Percentiles rank a stretch among this genome's conserved stretches.
phyloP scores from a whole-genome alignment of 2,113 vertebrate species.

The Leucoraja erinaceus region DNA sequence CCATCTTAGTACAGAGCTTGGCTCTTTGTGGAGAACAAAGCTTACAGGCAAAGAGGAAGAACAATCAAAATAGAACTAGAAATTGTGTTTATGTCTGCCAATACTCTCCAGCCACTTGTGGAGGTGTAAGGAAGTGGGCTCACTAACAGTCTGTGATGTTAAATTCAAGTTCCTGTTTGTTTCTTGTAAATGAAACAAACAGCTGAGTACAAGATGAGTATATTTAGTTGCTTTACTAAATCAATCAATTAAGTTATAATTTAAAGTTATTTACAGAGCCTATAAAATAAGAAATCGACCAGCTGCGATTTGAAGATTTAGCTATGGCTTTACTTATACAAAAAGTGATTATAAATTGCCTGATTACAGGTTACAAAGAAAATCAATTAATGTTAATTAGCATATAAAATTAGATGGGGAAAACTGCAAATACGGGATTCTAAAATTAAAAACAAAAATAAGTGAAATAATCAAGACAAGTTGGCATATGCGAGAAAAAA shows the following conservation, averaged over 20 bases:
- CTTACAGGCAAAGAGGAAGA: background rate
- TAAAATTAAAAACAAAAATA: background rate
- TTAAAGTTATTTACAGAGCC: background rate
- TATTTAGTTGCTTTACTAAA: background rate
- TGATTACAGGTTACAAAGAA: background rate
- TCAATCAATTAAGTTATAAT: background rate
- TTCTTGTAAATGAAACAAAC: background rate
- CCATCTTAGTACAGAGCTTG: background rate
- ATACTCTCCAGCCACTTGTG: background rate
- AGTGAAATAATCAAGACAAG: background rate
- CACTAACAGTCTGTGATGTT: background rate
- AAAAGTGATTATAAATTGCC: background rate
- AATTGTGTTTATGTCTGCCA: background rate
- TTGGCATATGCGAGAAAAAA: background rate
- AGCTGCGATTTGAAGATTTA: background rate
- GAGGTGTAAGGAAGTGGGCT: background rate
- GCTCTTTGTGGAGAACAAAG: background rate
- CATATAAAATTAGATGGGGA: background rate
- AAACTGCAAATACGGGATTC: background rate
- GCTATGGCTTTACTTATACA: background rate
- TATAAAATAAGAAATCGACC: background rate
- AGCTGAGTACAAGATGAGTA: background rate
- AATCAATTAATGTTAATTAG: background rate
- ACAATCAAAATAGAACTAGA: background rate
- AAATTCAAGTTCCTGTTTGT: background rate